phyloP scores from a whole-genome alignment of 2,797 vertebrate species.

The Etheostoma nigrum region DNA sequence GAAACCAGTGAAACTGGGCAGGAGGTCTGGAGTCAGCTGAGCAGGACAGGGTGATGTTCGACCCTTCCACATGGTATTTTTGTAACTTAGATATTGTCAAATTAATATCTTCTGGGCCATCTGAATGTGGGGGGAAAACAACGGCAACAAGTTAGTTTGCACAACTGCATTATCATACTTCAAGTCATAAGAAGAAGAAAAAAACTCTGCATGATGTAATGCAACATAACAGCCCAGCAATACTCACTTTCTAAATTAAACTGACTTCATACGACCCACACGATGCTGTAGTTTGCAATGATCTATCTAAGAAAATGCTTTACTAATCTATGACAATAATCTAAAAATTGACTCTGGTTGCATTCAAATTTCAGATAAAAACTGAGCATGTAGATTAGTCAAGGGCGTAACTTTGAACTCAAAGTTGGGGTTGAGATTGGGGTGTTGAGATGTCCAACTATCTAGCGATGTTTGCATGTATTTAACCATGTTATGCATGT shows the following conservation, averaged over 20 bases:
- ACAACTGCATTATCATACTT: background rate
- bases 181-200: background rate
- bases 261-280: too few relatives aligned
- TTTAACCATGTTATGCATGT: too few relatives aligned
- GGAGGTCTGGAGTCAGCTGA: constrained; percentile 62
- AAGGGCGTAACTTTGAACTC: too few relatives aligned
- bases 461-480: too few relatives aligned
- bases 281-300: too few relatives aligned
- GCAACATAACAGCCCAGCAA: too few relatives aligned
- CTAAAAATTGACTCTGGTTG: background rate
- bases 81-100: constrained; percentile 1
- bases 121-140: constrained; percentile 31
- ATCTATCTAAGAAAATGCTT: background rate
- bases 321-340: background rate
- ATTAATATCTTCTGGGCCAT: constrained; percentile 57
- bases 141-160: background rate
- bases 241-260: too few relatives aligned
- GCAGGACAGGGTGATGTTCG: constrained; percentile 55
- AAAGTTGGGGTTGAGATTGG: too few relatives aligned
- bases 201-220: too few relatives aligned
- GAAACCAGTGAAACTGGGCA: constrained; percentile 54
- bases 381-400: background rate
- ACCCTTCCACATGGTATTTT: constrained; percentile 31
- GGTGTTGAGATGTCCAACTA: too few relatives aligned
- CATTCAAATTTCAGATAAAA: background rate